These are phyloP conservation scores for Lutraria lutraria DNA, from an alignment of 2,888 invertebrate genomes.

Conservation along the genomic window DNA sequence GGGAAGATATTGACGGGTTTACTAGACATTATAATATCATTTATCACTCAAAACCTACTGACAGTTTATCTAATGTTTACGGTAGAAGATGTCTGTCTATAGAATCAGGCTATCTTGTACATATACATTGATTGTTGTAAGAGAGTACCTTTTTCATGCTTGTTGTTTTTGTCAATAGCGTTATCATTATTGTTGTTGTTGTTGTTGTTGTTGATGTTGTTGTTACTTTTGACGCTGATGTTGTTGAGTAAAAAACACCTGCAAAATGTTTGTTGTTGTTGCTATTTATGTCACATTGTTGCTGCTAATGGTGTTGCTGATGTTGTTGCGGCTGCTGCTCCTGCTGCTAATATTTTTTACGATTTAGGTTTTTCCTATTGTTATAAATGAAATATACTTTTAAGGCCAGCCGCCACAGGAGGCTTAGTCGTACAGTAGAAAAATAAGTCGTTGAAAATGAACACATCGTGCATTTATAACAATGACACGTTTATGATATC, in stretches of 20 bases:
- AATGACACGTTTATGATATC: too few relatives aligned
- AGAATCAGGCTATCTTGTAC: not conserved
- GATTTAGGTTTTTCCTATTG: too few relatives aligned
- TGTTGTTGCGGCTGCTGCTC: not conserved
- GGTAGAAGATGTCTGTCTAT: not conserved
- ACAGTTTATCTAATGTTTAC: conserved; percentile 27
- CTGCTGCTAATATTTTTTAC: not conserved
- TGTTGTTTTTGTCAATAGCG: not conserved
- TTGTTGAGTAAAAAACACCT: too few relatives aligned
- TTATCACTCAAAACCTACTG: conserved; percentile 23
- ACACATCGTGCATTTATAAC: too few relatives aligned
- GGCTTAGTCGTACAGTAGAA: too few relatives aligned
- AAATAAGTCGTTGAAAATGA: too few relatives aligned
- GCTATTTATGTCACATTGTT: not conserved
- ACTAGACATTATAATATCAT: conserved; percentile 48
- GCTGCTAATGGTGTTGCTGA: not conserved
- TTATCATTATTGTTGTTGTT: not conserved
- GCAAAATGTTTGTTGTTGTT: too few relatives aligned
- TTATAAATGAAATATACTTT: too few relatives aligned
- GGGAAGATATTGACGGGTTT: conserved; percentile 33
- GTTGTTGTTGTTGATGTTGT: not conserved
- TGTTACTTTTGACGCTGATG: not conserved
- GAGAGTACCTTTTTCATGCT: not conserved
- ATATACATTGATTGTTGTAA: not conserved
- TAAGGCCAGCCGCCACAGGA: too few relatives aligned